Evolutionary conservation across 2,888 invertebrate genomes (phyloP).

Genomic region (Physocephala rufipes): DNA sequence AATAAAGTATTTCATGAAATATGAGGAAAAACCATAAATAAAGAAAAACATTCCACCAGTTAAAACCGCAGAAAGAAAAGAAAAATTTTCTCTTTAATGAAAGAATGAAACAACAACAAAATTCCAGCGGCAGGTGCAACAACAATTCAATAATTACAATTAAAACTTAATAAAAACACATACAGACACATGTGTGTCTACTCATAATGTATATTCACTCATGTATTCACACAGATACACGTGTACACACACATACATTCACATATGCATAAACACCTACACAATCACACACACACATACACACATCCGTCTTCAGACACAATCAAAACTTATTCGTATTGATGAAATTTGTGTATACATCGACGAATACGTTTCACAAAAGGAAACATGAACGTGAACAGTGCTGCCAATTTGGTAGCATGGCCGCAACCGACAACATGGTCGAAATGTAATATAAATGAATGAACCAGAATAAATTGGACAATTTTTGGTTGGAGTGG

Average conservation of each 20-base stretch:
- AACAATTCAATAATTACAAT: too few species aligned
- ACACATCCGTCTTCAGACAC: neutral
- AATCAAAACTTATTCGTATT: neutral
- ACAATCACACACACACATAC: neutral
- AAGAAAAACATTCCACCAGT: neutral
- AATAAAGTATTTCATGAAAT: neutral
- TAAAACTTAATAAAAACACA: too few species aligned
- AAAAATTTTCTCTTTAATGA: neutral
- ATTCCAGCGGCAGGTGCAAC: too few species aligned
- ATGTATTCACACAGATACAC: neutral
- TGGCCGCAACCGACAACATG: too few species aligned
- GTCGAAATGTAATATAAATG: too few species aligned
- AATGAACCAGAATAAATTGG: too few species aligned
- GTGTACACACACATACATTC: conserved; percentile 1
- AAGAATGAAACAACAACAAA: conserved; percentile 1
- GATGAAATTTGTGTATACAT: neutral
- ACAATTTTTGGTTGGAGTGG: too few species aligned
- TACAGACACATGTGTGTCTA: too few species aligned
- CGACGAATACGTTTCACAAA: neutral
- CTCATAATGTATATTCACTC: too few species aligned
- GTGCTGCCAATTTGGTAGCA: too few species aligned
- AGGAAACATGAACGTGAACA: neutral
- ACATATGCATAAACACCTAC: neutral
- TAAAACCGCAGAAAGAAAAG: neutral
- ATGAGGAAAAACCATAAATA: neutral